Percentiles rank a stretch among this genome's conserved stretches.
phyloP scores from a whole-genome alignment of 2,113 vertebrate species.

The Xyrauchen texanus region DNA sequence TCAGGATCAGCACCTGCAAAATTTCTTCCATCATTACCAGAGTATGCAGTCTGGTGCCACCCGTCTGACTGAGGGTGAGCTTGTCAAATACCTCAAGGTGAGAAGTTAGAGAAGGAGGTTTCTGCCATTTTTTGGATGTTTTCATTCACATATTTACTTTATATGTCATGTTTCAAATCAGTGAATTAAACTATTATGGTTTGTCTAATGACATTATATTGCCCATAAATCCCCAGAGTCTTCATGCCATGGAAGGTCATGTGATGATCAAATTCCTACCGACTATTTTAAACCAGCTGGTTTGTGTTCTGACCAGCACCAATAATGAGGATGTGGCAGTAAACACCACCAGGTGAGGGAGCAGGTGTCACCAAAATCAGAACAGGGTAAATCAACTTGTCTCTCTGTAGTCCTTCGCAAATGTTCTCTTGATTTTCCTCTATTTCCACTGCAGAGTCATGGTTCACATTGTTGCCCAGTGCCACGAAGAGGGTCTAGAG shows the following conservation, averaged over 20 bases:
- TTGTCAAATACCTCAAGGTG: conserved; percentile 98
- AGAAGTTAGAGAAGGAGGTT: neutral
- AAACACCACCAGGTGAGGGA: conserved; percentile 87
- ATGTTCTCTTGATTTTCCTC: neutral
- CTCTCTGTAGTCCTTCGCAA: neutral
- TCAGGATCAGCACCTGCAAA: conserved; percentile 96
- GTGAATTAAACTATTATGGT: neutral
- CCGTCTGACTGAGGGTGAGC: conserved; percentile 83
- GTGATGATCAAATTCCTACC: conserved; percentile 97
- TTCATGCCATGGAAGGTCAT: conserved; percentile 94
- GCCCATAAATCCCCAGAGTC: conserved; percentile 73
- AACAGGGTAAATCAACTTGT: neutral
- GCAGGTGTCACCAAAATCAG: neutral
- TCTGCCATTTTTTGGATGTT: neutral
- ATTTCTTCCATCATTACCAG: conserved; percentile 96
- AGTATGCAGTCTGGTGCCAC: conserved; percentile 81
- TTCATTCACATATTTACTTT: neutral
- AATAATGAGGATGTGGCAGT: conserved; percentile 91
- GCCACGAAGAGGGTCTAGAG: conserved; percentile 95
- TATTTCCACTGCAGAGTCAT: conserved; percentile 82
- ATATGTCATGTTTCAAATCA: no score
- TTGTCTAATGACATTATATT: neutral
- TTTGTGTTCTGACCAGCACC: conserved; percentile 88
- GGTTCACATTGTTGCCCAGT: conserved; percentile 96
- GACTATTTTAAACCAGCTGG: conserved; percentile 94